A percentile compares a stretch with the other conserved stretches of the same genome.
phyloP scores from a whole-genome alignment of 2,888 invertebrate species.

The Plusia festucae region DNA sequence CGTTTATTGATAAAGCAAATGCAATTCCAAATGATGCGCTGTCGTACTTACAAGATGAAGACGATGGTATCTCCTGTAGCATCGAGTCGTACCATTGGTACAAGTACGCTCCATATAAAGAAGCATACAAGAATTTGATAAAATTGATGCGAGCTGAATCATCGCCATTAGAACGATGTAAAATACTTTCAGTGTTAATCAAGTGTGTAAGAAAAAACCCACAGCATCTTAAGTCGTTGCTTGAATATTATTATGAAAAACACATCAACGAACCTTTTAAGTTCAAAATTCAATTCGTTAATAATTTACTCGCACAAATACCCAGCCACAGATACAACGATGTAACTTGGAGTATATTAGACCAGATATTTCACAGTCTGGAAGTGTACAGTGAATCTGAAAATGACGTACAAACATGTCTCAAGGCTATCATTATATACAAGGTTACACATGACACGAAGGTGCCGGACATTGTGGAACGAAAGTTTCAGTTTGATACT shows the following conservation, averaged over 20 bases:
- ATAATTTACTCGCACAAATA: constrained; percentile 65
- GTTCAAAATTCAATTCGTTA: constrained; percentile 74
- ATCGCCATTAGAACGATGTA: constrained; percentile 66
- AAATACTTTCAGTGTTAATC: constrained; percentile 71
- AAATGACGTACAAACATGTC: constrained; percentile 69
- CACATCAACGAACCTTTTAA: constrained; percentile 79
- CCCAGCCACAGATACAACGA: constrained; percentile 63
- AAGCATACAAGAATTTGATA: constrained; percentile 71
- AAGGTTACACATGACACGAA: constrained; percentile 67
- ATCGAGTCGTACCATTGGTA: constrained; percentile 72
- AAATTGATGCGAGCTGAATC: constrained; percentile 71
- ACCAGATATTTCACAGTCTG: constrained; percentile 76
- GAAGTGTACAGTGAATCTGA: constrained; percentile 75
- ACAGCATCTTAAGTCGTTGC: constrained; percentile 66
- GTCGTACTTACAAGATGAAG: constrained; percentile 2
- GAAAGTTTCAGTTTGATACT: constrained; percentile 70
- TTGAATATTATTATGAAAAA: constrained; percentile 72
- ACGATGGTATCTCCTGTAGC: neutral
- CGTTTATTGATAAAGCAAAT: too few relatives aligned
- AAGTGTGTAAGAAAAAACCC: too few relatives aligned
- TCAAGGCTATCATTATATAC: constrained; percentile 72
- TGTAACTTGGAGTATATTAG: constrained; percentile 73
- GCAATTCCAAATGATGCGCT: neutral
- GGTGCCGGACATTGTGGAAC: constrained; percentile 71
- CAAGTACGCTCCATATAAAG: constrained; percentile 70